Evolutionary conservation across 2,888 invertebrate genomes (phyloP), one percentile per base, ranked within the genome.

Genomic region (Oxystoma pomonae): DNA sequence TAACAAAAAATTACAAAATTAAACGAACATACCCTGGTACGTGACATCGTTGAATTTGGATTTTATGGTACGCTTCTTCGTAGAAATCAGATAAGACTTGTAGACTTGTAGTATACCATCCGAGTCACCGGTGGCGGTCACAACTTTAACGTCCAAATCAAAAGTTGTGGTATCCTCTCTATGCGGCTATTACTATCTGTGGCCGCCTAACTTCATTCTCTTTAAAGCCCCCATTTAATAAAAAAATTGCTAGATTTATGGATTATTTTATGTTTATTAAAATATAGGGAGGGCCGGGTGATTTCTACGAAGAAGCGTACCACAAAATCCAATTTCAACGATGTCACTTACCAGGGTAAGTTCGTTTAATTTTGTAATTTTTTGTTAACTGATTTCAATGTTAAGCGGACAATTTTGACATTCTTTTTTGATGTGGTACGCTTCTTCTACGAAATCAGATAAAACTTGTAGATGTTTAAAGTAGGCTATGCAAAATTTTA

Each of bases 41-140:
- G 35, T 35, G 35, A 35, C 12, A 35, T 35, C 35, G 35, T 53
- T 53, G 7, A 16, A 53, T 53, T 20, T 18, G 9, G 18, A 57
- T 57, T 57, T 20, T 57, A 57, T 57, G 57, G n/a, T 21, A 57
- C 57, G 18, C 19, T n/a, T 20, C 57, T 57, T 57, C 57, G n/a
- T 57, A 57, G 53, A 53, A 53, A 53, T 53, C 53, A 53, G n/a
- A 17, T 3, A 35, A 7, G n/a, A n/a, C n/a, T n/a, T n/a, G n/a
- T n/a, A 3, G 12, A 35, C 12, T 7, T 12, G 35, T 35, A 35
- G 35, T 35, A 35, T 12, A 7, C 35, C 12, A 3, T 35, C 35
- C 35, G n/a, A 35, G 35, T 35, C 35, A 35, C 35, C 12, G 12
- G n/a, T n/a, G 35, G 35, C 12, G 35, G 35, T 12, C 5, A 3